phyloP scores from a whole-genome alignment of 1,140 invertebrate species.

The Drosophila dunni region DNA sequence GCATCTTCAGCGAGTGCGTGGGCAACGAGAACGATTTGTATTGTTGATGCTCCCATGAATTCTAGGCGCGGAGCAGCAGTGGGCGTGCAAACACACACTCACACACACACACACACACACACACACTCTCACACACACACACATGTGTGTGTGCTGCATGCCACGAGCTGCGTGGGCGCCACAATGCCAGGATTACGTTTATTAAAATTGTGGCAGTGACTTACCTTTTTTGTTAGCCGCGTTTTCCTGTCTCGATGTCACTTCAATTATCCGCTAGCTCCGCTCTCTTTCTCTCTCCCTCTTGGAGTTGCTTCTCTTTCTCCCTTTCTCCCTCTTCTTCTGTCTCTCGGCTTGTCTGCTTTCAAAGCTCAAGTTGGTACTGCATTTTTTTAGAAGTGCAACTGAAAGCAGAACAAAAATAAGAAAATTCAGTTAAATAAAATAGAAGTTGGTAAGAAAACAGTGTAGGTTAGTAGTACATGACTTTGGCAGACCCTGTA shows the following conservation, averaged over 20 bases:
- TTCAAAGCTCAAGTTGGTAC: slow-evolving; percentile 5
- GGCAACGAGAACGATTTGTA: slow-evolving; percentile 41
- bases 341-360: not conserved
- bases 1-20: slow-evolving; percentile 25
- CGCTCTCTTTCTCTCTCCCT: slow-evolving; percentile 7
- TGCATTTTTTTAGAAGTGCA: slow-evolving; percentile 35
- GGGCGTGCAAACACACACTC: slow-evolving; percentile 25
- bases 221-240: slow-evolving; percentile 35
- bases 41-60: slow-evolving; percentile 20
- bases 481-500: too few species aligned
- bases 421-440: not conserved
- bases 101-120: slow-evolving; percentile 17
- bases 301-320: not conserved
- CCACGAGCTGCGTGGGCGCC: slow-evolving; percentile 36
- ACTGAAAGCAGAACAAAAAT: not conserved
- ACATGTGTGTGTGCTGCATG: not conserved
- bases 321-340: not conserved
- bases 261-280: not conserved
- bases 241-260: slow-evolving; percentile 4
- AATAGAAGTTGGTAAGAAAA: not conserved
- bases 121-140: slow-evolving; percentile 26
- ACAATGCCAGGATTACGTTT: slow-evolving; percentile 22
- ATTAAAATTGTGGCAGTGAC: slow-evolving; percentile 38
- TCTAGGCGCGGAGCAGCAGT: slow-evolving; percentile 33
- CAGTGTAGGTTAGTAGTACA: too few species aligned